phyloP scores from a whole-genome alignment of 2,888 invertebrate genomes.

The Julus scandinavius region DNA sequence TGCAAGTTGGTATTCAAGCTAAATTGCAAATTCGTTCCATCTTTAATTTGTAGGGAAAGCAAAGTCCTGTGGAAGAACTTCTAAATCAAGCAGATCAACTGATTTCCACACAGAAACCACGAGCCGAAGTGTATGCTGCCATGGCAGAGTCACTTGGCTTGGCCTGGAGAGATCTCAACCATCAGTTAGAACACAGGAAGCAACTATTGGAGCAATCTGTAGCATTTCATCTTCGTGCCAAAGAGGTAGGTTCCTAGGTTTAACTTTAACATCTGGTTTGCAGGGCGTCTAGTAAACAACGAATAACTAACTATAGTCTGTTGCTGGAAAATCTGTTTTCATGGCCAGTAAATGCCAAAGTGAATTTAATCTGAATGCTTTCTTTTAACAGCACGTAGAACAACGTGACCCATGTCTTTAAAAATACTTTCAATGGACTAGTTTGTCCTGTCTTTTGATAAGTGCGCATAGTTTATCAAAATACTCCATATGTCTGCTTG shows the following conservation, averaged over 20 bases:
- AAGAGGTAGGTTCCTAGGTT: conserved; percentile 67
- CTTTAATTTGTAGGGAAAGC: conserved; percentile 75
- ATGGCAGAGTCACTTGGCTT: conserved; percentile 79
- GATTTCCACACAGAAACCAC: conserved; percentile 79
- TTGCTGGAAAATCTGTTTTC: not conserved
- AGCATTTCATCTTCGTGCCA: conserved; percentile 74
- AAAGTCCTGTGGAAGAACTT: conserved; percentile 88
- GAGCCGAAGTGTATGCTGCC: conserved; percentile 80
- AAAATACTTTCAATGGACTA: not conserved
- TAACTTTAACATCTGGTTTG: conserved; percentile 10
- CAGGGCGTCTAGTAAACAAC: conserved; percentile 37
- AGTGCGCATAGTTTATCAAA: not conserved
- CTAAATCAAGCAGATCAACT: conserved; percentile 86
- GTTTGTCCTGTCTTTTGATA: not conserved
- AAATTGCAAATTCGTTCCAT: not conserved
- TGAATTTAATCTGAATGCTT: not conserved
- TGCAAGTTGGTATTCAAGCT: not conserved
- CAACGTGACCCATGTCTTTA: not conserved
- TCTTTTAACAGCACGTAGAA: not conserved
- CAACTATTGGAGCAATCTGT: conserved; percentile 81
- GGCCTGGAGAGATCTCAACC: conserved; percentile 84
- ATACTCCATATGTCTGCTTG: not conserved
- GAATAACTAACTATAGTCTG: not conserved
- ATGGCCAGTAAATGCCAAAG: not conserved
- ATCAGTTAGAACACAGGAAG: conserved; percentile 79